These are phyloP conservation scores for Noctua janthe DNA, from an alignment of 2,888 invertebrate genomes.

Conservation along the genomic window DNA sequence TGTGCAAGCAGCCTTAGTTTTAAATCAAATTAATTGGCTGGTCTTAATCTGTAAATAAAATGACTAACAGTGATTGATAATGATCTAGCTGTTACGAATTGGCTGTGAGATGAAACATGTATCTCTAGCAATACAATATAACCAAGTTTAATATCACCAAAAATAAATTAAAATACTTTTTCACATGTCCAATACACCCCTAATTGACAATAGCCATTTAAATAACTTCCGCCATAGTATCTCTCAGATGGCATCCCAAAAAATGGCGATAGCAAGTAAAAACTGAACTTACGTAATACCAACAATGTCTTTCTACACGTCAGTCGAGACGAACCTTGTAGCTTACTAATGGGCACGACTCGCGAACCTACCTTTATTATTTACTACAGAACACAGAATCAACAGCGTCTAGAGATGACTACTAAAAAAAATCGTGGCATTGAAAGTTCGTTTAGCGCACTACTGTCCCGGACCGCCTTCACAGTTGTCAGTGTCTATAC, in stretches of 20 bases:
- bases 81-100: neutral
- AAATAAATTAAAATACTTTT: neutral
- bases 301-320: slow-evolving; percentile 69
- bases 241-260: neutral
- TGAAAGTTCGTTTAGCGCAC: neutral
- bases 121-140: neutral
- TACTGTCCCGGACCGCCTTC: neutral
- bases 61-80: neutral
- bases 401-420: neutral
- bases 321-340: slow-evolving; percentile 79
- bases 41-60: neutral
- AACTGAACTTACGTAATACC: slow-evolving; percentile 53
- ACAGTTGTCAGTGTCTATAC: neutral
- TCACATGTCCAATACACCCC: neutral
- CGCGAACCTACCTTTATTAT: slow-evolving; percentile 73
- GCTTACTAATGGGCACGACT: slow-evolving; percentile 80
- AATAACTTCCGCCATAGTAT: neutral
- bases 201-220: neutral
- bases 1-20: no score
- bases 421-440: neutral
- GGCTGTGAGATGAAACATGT: neutral
- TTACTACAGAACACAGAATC: slow-evolving; percentile 56
- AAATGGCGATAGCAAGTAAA: slow-evolving; percentile 33
- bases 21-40: neutral
- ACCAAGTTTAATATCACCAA: neutral